Percentiles rank a stretch among this genome's conserved stretches.
phyloP scores from a whole-genome alignment of 2,797 vertebrate genomes.

The Poeciliopsis turneri region DNA sequence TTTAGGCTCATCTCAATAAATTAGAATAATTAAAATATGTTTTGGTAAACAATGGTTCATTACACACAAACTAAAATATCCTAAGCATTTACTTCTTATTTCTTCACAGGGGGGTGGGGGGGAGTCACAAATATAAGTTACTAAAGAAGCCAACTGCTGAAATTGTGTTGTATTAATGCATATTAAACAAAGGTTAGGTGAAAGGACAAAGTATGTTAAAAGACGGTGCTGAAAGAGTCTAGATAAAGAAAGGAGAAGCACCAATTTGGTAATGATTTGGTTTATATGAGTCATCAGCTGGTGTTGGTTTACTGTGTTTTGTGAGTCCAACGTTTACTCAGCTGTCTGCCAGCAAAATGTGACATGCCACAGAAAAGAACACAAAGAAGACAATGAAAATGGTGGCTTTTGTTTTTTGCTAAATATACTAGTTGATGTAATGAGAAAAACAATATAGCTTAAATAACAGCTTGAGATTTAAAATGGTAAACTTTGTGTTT shows the following conservation, averaged over 20 bases:
- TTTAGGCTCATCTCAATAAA: background rate
- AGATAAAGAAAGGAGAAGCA: background rate
- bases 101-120: background rate
- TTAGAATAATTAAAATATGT: background rate
- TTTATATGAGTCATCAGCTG: background rate
- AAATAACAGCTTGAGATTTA: too few relatives aligned
- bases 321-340: background rate
- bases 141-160: background rate
- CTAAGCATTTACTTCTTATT: background rate
- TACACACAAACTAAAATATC: background rate
- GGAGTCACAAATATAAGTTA: background rate
- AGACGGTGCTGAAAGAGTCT: background rate
- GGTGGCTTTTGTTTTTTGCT: too few relatives aligned
- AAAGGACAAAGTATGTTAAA: background rate
- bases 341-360: background rate
- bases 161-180: background rate
- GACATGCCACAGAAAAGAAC: too few relatives aligned
- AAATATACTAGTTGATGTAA: too few relatives aligned
- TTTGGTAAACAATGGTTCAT: background rate
- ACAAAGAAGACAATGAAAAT: too few relatives aligned
- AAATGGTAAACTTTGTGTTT: too few relatives aligned
- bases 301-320: background rate
- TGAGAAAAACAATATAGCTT: too few relatives aligned
- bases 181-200: background rate
- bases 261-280: background rate